A percentile compares a stretch with the other conserved stretches of the same genome.
Evolutionary conservation across 2,797 vertebrate genomes (phyloP).

Genomic region (Bovichtus diacanthus): DNA sequence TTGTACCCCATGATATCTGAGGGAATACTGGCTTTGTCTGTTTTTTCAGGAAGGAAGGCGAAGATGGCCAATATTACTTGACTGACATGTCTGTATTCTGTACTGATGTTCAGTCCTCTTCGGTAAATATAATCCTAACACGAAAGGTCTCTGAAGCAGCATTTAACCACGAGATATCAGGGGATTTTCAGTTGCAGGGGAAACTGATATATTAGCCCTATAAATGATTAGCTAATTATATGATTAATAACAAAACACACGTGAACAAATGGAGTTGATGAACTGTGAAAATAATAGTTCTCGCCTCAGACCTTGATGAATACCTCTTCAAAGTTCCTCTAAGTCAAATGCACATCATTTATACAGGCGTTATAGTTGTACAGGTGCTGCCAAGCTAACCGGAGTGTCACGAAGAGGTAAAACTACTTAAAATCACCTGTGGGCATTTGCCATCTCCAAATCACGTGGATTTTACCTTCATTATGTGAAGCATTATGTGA

Average conservation of each 20-base stretch:
- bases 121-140: fast-evolving
- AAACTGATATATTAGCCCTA: neutral
- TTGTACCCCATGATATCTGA: neutral
- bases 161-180: neutral
- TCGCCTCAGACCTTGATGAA: neutral
- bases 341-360: neutral
- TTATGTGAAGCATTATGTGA: neutral
- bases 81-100: neutral
- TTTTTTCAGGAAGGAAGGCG: neutral
- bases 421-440: neutral
- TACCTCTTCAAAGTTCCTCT: neutral
- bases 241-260: neutral
- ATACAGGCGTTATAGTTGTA: no score
- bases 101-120: neutral
- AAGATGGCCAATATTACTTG: neutral
- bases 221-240: neutral
- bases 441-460: neutral
- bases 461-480: neutral
- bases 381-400: no score
- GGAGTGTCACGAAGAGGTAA: no score
- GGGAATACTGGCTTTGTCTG: fast-evolving
- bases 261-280: neutral
- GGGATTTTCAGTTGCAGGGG: neutral
- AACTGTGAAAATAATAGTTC: neutral
- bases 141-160: neutral